Conservation (phyloP, 30 jellyfish, hydroid and myxozoan genomes). For the Aurelia coerulea region DNA sequence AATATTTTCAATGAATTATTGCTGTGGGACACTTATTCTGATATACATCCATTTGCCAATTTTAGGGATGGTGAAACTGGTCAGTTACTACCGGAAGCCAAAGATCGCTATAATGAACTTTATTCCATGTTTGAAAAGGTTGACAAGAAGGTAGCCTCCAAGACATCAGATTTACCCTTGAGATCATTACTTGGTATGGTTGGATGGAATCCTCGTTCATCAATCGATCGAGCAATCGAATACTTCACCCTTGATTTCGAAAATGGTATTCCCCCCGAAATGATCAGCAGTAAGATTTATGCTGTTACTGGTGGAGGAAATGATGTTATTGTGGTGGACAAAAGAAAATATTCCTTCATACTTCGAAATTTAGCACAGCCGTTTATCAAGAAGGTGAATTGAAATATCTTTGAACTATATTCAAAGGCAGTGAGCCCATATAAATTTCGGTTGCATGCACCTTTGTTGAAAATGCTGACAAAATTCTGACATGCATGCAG, state of each 20-base stretch:
- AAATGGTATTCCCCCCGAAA: conserved; percentile 76
- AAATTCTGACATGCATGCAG: no score
- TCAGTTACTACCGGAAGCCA: neutral
- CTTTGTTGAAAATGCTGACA: no score
- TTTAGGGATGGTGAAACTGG: conserved; percentile 42
- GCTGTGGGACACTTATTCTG: no score
- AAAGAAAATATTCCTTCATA: conserved; percentile 46
- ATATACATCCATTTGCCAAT: no score
- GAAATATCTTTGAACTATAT: neutral
- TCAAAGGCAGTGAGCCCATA: no score
- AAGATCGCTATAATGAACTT: conserved; percentile 1
- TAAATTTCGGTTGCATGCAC: no score
- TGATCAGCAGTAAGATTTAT: conserved; percentile 5
- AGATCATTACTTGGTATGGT: conserved; percentile 62
- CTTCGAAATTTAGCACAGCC: conserved; percentile 56
- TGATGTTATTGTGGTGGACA: conserved; percentile 70
- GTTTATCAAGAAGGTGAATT: conserved; percentile 14
- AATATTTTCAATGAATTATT: no score
- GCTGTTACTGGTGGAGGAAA: conserved; percentile 62
- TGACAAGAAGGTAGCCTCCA: conserved; percentile 8
- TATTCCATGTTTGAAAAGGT: conserved; percentile 3
- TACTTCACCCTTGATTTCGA: conserved; percentile 64
- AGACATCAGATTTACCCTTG: conserved; percentile 48
- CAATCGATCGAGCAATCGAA: conserved; percentile 63
- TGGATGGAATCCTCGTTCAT: conserved; percentile 70